Base-by-base conservation (phyloP, 2,888 invertebrate genomes). In the Lycaena phlaeas region DNA sequence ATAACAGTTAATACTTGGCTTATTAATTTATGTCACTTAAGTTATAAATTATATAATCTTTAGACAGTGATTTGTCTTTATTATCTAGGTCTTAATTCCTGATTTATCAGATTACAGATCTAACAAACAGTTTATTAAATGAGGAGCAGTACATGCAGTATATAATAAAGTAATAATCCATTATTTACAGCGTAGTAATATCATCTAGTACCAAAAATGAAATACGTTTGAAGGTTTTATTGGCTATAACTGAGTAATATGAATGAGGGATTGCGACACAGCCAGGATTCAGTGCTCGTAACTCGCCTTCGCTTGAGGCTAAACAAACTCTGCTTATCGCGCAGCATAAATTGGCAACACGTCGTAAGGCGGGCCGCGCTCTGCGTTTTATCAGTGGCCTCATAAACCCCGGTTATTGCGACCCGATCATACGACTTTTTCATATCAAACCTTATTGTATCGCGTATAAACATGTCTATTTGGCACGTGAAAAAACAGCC, bases 301-400 rank as follows among this genome's bases (percentile, higher is more conserved):
- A 73, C 68, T 68, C 68, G 64, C 65, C 61, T 65, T 59, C 56
- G 66, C 69, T 68, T 61, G 60, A 62, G 68, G 74, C 73, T 68
- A 76, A 78, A 79, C 78, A 76, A 78, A 76, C 72, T 77, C 67
- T 62, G 81, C 79, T 82, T 84, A 84, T 84, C 82, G 77, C 68
- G 59, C 60, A 61, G 73, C 71, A 82, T 81, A 84, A 82, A 81
- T 84, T 82, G 81, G 79, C 81, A 73, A 76, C 82, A 77, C 76
- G 72, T 81, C 82, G 82, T 82, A 82, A 81, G 78, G 77, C 75
- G 73, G 61, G 62, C 73, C 74, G 68, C 70, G 64, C 66, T 63
- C 64, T 63, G 64, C 65, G 65, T 65, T 76, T 81, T 81, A 81
- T 79, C 81, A 75, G 76, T 66, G 53, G 52, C 73, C 75, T 76